These are phyloP conservation scores for Mystacornis crossleyi DNA, from an alignment of 2,113 vertebrate species.

Conservation along the genomic window DNA sequence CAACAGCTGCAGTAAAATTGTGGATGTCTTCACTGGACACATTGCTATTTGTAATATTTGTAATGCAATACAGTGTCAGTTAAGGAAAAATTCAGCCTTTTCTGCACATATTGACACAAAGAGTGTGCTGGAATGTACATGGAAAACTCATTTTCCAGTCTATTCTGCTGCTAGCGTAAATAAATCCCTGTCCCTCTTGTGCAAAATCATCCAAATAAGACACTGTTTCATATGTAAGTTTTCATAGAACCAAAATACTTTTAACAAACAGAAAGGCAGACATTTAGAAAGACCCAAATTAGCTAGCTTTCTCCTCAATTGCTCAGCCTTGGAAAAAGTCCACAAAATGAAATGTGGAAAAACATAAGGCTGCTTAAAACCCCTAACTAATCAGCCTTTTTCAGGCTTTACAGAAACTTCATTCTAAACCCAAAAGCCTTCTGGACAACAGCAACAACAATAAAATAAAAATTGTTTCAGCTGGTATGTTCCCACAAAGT, in stretches of 20 bases:
- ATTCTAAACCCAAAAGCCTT: not conserved
- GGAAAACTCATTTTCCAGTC: not conserved
- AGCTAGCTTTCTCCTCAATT: not conserved
- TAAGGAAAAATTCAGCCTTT: not conserved
- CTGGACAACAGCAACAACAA: not conserved
- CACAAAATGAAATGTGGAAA: not conserved
- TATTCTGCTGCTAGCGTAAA: not conserved
- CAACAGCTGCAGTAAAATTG: not conserved
- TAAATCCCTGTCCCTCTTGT: not conserved
- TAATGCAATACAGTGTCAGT: not conserved
- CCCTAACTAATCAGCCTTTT: not conserved
- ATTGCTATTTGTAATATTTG: not conserved
- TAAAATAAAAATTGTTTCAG: not conserved
- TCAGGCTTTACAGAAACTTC: not conserved
- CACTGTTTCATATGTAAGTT: not conserved
- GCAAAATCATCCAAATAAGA: not conserved
- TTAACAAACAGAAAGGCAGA: not conserved
- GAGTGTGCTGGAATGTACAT: rapidly evolving
- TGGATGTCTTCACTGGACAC: not conserved
- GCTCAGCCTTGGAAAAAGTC: not conserved
- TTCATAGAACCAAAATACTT: not conserved
- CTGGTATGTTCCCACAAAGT: not conserved
- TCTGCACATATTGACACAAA: not conserved
- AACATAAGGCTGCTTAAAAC: not conserved
- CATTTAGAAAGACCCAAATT: not conserved